A percentile compares a stretch with the other conserved stretches of the same genome.
Conservation (phyloP, 2,113 vertebrate genomes). For the Lamprotornis superbus region DNA sequence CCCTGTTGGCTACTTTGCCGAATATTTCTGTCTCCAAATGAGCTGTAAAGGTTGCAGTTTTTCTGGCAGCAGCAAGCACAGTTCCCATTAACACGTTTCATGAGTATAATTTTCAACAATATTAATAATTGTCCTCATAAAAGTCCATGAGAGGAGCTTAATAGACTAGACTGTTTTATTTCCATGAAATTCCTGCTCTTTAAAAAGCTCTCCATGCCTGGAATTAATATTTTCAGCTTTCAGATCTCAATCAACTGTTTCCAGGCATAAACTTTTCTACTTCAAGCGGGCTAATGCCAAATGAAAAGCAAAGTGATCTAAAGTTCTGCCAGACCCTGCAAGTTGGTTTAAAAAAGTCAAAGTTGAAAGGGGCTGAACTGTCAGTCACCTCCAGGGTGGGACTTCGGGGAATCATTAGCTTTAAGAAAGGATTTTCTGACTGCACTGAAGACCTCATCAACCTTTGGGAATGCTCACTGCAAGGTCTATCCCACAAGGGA, state of each 20-base stretch:
- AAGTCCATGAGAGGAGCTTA: constrained; percentile 37
- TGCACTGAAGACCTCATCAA: background rate
- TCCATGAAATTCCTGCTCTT: constrained; percentile 42
- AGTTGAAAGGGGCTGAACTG: background rate
- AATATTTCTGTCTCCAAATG: constrained; percentile 50
- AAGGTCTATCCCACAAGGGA: background rate
- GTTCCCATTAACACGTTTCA: constrained; percentile 42
- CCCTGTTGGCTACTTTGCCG: background rate
- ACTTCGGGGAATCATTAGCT: background rate
- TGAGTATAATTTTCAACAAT: constrained; percentile 44
- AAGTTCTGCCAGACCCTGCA: background rate
- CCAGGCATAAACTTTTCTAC: constrained; percentile 1
- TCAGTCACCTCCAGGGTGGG: background rate
- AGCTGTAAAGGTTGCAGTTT: constrained; percentile 29
- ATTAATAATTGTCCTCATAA: constrained; percentile 55
- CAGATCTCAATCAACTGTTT: background rate
- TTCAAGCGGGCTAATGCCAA: background rate
- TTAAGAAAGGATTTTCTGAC: background rate
- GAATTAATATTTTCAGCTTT: constrained; percentile 26
- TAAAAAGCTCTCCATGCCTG: constrained; percentile 31
- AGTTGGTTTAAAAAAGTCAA: background rate
- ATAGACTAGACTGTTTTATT: constrained; percentile 42
- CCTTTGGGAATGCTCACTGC: background rate
- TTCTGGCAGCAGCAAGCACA: constrained; percentile 21
- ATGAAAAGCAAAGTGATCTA: background rate